A percentile compares a stretch with the other conserved stretches of the same genome.
These are phyloP conservation scores for Agrotis clavis DNA, from an alignment of 2,888 invertebrate species.

Conservation along the genomic window DNA sequence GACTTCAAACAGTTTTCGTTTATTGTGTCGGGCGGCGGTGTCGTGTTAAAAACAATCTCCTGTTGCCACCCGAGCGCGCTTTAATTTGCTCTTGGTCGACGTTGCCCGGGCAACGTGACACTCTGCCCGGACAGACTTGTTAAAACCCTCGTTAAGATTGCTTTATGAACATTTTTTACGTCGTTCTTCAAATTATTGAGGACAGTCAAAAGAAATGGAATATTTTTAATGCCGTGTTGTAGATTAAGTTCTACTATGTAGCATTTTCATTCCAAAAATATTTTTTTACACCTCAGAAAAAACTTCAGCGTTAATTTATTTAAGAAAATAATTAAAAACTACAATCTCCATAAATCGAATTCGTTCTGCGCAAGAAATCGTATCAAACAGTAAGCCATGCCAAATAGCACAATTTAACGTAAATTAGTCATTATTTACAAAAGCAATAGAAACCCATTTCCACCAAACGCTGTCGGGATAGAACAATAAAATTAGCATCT, in stretches of 20 bases:
- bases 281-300: too few species aligned
- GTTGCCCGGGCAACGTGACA: conserved; percentile 44
- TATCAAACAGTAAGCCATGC: background rate
- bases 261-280: background rate
- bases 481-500: conserved; percentile 25
- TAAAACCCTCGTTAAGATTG: conserved; percentile 43
- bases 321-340: too few species aligned
- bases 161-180: conserved; percentile 29
- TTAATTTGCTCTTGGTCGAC: conserved; percentile 49
- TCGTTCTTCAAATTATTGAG: conserved; percentile 13
- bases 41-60: conserved; percentile 35
- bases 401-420: background rate
- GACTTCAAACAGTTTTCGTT: conserved; percentile 6
- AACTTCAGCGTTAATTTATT: too few species aligned
- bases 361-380: background rate
- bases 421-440: conserved; percentile 5
- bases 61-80: conserved; percentile 37
- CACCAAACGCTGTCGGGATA: conserved; percentile 18
- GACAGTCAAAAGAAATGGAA: background rate
- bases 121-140: conserved; percentile 18
- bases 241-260: background rate
- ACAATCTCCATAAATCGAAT: background rate
- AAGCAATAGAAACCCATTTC: conserved; percentile 8
- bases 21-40: background rate
- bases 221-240: background rate